These are phyloP conservation scores for Strix occidentalis DNA, from an alignment of 2,797 vertebrate genomes.

Conservation along the genomic window DNA sequence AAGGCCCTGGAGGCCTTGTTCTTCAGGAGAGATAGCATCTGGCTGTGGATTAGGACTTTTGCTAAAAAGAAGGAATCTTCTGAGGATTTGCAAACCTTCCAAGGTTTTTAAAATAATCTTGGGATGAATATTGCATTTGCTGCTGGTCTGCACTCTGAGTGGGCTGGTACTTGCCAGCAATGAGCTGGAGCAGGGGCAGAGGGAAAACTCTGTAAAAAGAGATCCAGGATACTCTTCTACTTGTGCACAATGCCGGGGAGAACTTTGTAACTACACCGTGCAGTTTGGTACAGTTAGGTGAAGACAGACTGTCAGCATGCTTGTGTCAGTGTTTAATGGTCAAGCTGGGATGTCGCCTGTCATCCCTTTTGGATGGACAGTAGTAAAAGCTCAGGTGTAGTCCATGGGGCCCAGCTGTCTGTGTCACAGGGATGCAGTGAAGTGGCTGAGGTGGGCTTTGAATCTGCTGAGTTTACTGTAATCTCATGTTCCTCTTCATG, in stretches of 20 bases:
- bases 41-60: not conserved
- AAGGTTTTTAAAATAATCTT: not conserved
- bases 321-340: not conserved
- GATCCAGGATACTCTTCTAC: not conserved
- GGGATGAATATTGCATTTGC: not conserved
- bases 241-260: not conserved
- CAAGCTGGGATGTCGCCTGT: not conserved
- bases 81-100: not conserved
- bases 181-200: not conserved
- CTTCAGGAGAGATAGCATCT: not conserved
- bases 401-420: not conserved
- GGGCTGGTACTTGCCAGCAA: not conserved
- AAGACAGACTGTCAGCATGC: not conserved
- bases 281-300: not conserved
- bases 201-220: not conserved
- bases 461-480: not conserved
- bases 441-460: not conserved
- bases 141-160: not conserved
- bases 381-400: not conserved
- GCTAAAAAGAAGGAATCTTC: not conserved
- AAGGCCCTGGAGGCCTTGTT: not conserved
- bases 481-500: not conserved
- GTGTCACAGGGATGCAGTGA: not conserved
- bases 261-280: not conserved
- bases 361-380: not conserved